A percentile compares a stretch with the other conserved stretches of the same genome.
phyloP scores from a whole-genome alignment of 2,888 invertebrate species.

The Xanthorhoe spadicearia region DNA sequence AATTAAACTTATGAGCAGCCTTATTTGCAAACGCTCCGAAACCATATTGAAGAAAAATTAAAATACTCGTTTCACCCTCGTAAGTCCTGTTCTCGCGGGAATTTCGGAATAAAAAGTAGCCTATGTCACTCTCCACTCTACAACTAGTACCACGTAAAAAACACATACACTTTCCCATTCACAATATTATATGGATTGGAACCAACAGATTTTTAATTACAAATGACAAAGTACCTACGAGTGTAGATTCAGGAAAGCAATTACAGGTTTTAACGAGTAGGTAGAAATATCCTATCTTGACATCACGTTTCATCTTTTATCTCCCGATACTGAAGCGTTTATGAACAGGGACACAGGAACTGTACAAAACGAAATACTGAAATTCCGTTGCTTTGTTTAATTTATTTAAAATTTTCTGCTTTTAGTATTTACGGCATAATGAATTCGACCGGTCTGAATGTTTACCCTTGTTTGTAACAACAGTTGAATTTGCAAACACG shows the following conservation, averaged over 20 bases:
- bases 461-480: slow-evolving; percentile 16
- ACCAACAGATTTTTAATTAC: too few species aligned
- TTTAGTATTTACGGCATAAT: slow-evolving; percentile 15
- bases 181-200: too few species aligned
- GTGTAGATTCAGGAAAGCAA: too few species aligned
- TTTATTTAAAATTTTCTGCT: slow-evolving; percentile 45
- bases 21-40: slow-evolving; percentile 34
- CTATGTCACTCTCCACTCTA: too few species aligned
- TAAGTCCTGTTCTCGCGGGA: too few species aligned
- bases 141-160: too few species aligned
- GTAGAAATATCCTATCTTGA: not conserved
- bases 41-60: not conserved
- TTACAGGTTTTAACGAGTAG: too few species aligned
- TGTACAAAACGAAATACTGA: slow-evolving; percentile 44
- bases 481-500: slow-evolving; percentile 10
- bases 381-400: slow-evolving; percentile 51
- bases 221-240: too few species aligned
- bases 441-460: slow-evolving; percentile 15
- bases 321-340: slow-evolving; percentile 2
- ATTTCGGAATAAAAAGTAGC: too few species aligned
- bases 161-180: too few species aligned
- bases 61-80: too few species aligned
- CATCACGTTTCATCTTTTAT: not conserved
- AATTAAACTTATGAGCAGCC: slow-evolving; percentile 40
- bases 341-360: slow-evolving; percentile 18